Base-by-base conservation (phyloP, 2,797 vertebrate genomes). In the Lophura swinhoii region DNA sequence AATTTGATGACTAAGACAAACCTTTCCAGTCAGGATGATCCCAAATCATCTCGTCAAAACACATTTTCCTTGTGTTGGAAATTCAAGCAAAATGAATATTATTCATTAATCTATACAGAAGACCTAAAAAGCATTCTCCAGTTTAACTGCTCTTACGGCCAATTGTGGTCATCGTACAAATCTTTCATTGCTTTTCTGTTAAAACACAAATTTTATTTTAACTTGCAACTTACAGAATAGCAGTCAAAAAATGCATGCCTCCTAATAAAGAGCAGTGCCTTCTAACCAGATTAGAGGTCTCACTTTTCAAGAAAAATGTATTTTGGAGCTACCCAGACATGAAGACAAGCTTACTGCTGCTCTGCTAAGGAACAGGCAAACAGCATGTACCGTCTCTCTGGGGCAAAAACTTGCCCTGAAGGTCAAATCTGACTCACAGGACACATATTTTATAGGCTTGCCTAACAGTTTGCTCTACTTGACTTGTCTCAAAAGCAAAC, bases 401-500 rank as follows among this genome's bases (percentile, higher is more conserved):
- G 8, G 75, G 79, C 79, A 81, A 91, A 94, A 84, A 26, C n/a
- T 85, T 85, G 70, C 44, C 87, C 87, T 67, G 31, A 92, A 93
- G 70, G 77, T 86, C 85, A 90, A 84, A 88, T 70, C 35, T 92
- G 85, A 92, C 70, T 85, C 85, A 93, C 1, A 84, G 59, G 55
- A 41, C 37, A 87, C 59, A 12, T 75, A 85, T 88, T 89, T 91
- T 41, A 69, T 13, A 73, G 43, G 91, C 35, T 90, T 84, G 55
- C n/a, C 67, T 88, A 93, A 87, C 53, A 92, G 55, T 69, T 46
- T 75, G 69, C 55, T 85, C 21, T 80, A 78, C 70, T 89, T 68
- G 81, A 58, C 49, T 94, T 81, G 79, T 90, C 73, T 86, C 70
- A 69, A 78, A 94, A 90, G 62, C n/a, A 92, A 96, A 93, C 82